These are phyloP conservation scores for Eonycteris spelaea DNA, from an alignment of 2,113 vertebrate genomes.

Conservation along the genomic window DNA sequence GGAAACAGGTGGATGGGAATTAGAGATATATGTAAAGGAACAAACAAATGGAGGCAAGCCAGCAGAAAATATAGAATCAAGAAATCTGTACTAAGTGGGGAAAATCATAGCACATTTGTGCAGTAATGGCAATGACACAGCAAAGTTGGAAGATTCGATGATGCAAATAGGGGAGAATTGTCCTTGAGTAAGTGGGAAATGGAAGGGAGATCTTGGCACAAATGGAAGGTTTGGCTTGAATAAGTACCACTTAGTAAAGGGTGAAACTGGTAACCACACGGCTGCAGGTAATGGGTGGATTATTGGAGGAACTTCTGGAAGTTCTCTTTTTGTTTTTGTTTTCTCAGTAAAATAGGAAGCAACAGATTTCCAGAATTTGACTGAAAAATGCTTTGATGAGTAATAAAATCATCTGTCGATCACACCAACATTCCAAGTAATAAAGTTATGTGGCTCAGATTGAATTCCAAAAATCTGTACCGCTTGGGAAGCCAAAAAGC, in stretches of 20 bases:
- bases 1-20: background rate
- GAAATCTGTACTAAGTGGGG: background rate
- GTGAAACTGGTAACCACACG: background rate
- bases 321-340: background rate
- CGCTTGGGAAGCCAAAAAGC: constrained; percentile 19
- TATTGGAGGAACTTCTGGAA: background rate
- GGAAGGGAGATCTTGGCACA: background rate
- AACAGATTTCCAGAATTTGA: constrained; percentile 12
- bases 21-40: background rate
- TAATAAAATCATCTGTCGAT: constrained; percentile 45
- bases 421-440: constrained; percentile 19
- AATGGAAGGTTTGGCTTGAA: background rate
- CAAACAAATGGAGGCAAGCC: background rate
- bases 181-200: background rate
- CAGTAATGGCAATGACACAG: background rate
- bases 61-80: background rate
- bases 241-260: background rate
- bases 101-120: background rate
- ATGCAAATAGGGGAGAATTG: background rate
- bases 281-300: background rate
- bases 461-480: constrained; percentile 22
- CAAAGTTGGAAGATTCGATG: background rate
- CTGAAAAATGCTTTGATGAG: constrained; percentile 41
- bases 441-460: background rate
- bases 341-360: background rate